phyloP scores from a whole-genome alignment of 2,797 vertebrate genomes.

The Prunella strophiata region DNA sequence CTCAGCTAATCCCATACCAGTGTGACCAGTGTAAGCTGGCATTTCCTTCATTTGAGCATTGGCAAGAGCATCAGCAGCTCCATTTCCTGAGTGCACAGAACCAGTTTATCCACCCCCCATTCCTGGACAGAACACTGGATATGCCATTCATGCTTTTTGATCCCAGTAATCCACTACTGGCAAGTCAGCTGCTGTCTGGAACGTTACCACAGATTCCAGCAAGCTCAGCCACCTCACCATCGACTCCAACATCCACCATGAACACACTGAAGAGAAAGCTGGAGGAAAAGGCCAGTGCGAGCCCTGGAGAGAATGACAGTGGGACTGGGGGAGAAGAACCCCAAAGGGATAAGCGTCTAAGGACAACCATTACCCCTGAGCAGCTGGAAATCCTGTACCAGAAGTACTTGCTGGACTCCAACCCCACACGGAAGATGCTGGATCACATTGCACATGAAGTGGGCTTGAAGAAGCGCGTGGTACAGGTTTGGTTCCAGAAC shows the following conservation, averaged over 20 bases:
- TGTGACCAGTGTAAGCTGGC: conserved; percentile 98
- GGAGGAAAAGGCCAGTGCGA: conserved; percentile 96
- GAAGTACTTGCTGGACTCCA: conserved; percentile 98
- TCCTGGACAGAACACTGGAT: conserved; percentile 94
- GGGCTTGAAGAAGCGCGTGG: conserved; percentile 97
- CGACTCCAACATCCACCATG: conserved; percentile 95
- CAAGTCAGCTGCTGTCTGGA: conserved; percentile 94
- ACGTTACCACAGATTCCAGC: conserved; percentile 94
- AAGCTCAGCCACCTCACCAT: conserved; percentile 95
- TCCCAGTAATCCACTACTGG: conserved; percentile 94
- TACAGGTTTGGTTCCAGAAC: conserved; percentile 99
- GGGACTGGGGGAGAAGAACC: conserved; percentile 96
- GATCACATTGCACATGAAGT: conserved; percentile 99
- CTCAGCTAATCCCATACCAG: conserved; percentile 97
- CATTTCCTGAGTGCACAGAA: conserved; percentile 98
- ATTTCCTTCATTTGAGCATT: conserved; percentile 98
- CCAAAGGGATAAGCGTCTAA: conserved; percentile 95
- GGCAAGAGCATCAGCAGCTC: conserved; percentile 99
- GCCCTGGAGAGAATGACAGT: conserved; percentile 98
- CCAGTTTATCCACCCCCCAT: conserved; percentile 98
- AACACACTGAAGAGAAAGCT: conserved; percentile 97
- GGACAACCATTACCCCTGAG: conserved; percentile 98
- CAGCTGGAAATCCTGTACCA: conserved; percentile 98
- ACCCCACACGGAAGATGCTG: conserved; percentile 98
- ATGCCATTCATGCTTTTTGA: conserved; percentile 99